Base-by-base conservation (phyloP, 2,797 vertebrate genomes). In the Pangasius djambal region DNA sequence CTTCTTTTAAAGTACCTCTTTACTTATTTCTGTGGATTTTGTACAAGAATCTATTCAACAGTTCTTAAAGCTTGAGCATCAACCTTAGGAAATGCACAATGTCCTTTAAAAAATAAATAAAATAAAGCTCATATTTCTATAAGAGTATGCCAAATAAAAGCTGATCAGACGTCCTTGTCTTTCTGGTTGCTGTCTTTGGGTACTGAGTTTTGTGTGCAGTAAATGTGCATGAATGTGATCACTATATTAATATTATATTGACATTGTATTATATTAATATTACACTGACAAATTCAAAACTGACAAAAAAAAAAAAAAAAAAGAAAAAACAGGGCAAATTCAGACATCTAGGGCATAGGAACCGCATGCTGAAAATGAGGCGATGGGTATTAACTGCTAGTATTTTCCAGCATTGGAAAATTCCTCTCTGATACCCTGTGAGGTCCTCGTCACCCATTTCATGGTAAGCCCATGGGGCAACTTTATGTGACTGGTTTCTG, bases 341-440 rank as follows among this genome's bases (percentile, higher is more conserved):
- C 16, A 63, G 37, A 44, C 31, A 86, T 63, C 22, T 48, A 22
- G 55, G 37, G 59, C 28, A 78, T 50, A 48, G 50, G 28, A 78
- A 50, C 67, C 57, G 10, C 40, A 65, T 37, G 40, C 3, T 50
- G 6, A 75, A 78, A 50, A 78, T 65, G 22, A 65, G 40, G 25
- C 3, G 0, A 34, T 65, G 28, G 13, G 82, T 48, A 83, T 83
- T 48, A 83, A 65, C 57, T 82, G 55, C 55, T 82, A 37, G 20
- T 37, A 82, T 82, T 65, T 83, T 83, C 25, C 55, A 75, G 12
- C 44, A 59, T 34, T 0, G 20, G 40, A 65, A 88, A 84, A 52
- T 63, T 84, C 15, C 40, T 85, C 16, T 31, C 4, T 37, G 5
- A 22, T 52, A 55, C 8, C 9, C 18, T 3, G 7, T 25, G 28